Evolutionary conservation across 2,113 vertebrate genomes (phyloP), one percentile per base, ranked within the genome.

Genomic region (Sinosuthora webbiana): DNA sequence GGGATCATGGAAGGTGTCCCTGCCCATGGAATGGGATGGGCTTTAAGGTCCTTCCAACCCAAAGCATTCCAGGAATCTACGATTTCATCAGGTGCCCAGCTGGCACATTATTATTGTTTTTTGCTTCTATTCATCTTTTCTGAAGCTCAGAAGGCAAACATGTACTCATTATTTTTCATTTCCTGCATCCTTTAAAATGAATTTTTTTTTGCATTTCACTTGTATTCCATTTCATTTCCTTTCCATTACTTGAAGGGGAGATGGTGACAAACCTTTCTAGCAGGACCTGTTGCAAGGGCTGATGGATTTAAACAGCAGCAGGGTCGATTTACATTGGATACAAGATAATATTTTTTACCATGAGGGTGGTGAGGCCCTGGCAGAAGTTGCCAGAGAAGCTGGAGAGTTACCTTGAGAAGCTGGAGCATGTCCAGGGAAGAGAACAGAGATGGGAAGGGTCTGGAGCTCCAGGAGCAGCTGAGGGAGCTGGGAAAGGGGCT

Each of bases 381-480:
- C 53, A 52, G 37, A 68, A 39, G 23, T 1, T 45, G 28, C 33
- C 64, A 87, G 56, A 62, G 74, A 52, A 69, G 23, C 33, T 69
- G 53, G n/a, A 16, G 0, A 25, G 12, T 44, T 13, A 35, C 25
- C 11, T 1, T 2, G 21, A 76, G 24, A 42, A 5, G 24, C 30
- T 49, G 52, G 13, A 59, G 6, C 0, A 0, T 42, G 44, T 42
- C 52, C 62, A 68, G 31, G 17, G 25, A 0, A 76, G 31, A 17
- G 27, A 59, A 52, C 0, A 0, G 69, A 39, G 28, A 44, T 82
- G 86, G 59, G 77, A 39, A 89, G 37, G 44, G 22, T 0, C 35
- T 73, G 76, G 42, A 80, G 57, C 49, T 16, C 39, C 47, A 70
- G 74, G 56, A 87, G 28, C 41, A 41, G 56, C 47, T 87, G 49